Evolutionary conservation across 2,113 vertebrate genomes (phyloP).

Genomic region (Podilymbus podiceps): DNA sequence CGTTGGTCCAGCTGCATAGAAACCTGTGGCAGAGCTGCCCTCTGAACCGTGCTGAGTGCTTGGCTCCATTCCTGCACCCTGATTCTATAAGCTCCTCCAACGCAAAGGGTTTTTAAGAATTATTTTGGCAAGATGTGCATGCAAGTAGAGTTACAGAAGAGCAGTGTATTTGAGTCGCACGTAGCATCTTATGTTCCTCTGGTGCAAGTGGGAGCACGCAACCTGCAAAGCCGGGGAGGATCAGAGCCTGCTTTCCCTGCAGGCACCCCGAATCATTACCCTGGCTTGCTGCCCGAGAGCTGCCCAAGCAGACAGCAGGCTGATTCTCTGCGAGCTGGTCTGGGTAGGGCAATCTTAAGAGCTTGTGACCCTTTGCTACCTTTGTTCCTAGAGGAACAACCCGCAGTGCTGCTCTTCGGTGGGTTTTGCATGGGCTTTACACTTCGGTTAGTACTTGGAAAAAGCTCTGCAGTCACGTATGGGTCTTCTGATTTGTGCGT

Average conservation of each 20-base stretch:
- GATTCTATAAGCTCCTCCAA: neutral
- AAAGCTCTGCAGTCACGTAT: neutral
- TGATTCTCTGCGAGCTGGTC: neutral
- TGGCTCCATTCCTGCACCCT: neutral
- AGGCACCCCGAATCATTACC: neutral
- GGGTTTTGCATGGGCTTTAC: no score
- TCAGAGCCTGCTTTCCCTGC: neutral
- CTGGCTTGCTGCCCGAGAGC: neutral
- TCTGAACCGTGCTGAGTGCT: neutral
- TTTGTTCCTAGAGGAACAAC: neutral
- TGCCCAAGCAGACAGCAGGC: neutral
- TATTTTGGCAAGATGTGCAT: neutral
- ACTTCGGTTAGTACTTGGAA: neutral
- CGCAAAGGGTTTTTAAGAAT: neutral
- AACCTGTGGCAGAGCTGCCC: neutral
- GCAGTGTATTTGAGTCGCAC: accelerated
- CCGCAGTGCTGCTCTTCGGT: neutral
- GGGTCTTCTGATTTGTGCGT: neutral
- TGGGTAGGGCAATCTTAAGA: neutral
- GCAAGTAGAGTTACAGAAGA: neutral
- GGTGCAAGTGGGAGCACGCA: neutral
- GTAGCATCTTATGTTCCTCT: neutral
- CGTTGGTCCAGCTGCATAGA: neutral
- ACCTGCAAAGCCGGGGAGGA: neutral
- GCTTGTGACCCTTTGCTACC: neutral